Evolutionary conservation across 2,797 vertebrate genomes (phyloP).

Genomic region (Bryconaethiops microstoma): DNA sequence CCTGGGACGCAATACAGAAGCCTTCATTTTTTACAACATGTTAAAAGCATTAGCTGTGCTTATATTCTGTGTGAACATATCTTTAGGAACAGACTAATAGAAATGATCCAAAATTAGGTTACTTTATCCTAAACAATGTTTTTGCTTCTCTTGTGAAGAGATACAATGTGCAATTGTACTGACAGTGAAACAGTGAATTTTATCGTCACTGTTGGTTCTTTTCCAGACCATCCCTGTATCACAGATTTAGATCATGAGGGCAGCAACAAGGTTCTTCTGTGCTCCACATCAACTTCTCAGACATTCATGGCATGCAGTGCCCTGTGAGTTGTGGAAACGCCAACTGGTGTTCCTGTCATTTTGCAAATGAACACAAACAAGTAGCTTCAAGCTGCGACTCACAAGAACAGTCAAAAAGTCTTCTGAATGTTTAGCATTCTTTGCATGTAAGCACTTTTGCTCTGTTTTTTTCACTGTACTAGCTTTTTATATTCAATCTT

Average conservation of each 20-base stretch:
- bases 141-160: too few relatives aligned
- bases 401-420: neutral
- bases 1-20: neutral
- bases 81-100: too few relatives aligned
- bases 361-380: slow-evolving; percentile 17
- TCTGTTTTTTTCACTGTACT: neutral
- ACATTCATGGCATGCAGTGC: neutral
- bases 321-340: neutral
- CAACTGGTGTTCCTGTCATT: slow-evolving; percentile 22
- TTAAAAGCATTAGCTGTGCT: too few relatives aligned
- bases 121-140: too few relatives aligned
- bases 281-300: neutral
- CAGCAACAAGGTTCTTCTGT: neutral
- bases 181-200: neutral
- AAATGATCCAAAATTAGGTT: too few relatives aligned
- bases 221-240: neutral
- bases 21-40: too few relatives aligned
- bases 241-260: neutral
- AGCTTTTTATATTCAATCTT: neutral
- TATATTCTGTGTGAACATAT: too few relatives aligned
- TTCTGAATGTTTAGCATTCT: neutral
- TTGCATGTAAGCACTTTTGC: neutral
- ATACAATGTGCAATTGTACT: too few relatives aligned
- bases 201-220: neutral
- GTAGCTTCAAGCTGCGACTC: neutral